Conservation (phyloP, 37 sponge, comb jelly and placozoan genomes). For the Geodia barretti region DNA sequence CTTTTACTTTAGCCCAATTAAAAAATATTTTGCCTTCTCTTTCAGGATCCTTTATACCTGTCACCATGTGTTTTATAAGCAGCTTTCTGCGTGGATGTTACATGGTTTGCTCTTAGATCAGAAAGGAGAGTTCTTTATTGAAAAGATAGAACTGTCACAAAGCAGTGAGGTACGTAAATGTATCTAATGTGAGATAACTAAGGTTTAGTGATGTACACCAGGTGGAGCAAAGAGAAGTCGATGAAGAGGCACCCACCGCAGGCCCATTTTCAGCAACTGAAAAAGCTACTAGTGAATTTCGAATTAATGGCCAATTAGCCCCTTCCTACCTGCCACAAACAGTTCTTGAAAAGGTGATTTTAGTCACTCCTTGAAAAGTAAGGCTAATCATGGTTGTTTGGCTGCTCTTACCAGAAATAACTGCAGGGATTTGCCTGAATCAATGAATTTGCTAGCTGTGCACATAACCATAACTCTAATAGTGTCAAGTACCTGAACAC, state of each 20-base stretch:
- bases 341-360: conserved; percentile 69
- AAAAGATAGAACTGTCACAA: background rate
- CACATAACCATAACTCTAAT: no score
- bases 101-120: conserved; percentile 81
- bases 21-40: no score
- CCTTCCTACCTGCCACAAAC: conserved; percentile 76
- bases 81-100: conserved; percentile 92
- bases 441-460: no score
- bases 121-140: conserved; percentile 80
- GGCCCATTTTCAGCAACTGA: background rate
- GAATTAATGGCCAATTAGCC: conserved; percentile 19
- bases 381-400: no score
- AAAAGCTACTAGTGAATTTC: conserved; percentile 16
- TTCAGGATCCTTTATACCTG: conserved; percentile 74
- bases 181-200: background rate
- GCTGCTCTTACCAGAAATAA: no score
- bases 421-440: no score
- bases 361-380: background rate
- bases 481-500: no score
- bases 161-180: conserved; percentile 5
- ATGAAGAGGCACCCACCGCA: background rate
- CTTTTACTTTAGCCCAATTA: no score
- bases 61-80: conserved; percentile 88
- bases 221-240: conserved; percentile 3
- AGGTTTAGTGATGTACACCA: no score